Base-by-base conservation (phyloP, 2,888 invertebrate genomes). In the Leptinotarsa tumamoca region DNA sequence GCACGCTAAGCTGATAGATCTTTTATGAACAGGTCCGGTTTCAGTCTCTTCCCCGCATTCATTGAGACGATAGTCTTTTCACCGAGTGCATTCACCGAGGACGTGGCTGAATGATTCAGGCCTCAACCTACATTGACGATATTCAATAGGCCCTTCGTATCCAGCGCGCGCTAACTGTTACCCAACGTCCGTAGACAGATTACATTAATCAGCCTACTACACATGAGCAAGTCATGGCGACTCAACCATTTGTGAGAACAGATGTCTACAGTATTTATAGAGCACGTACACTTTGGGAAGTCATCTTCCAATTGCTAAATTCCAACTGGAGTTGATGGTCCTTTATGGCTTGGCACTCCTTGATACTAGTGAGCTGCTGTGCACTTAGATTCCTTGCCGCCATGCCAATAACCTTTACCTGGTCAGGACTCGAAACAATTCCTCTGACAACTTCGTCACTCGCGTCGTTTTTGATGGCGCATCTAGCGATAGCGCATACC, bases 1-100 rank as follows among this genome's bases (percentile, higher is more conserved):
- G 27, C 27, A 27, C 27, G 27, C 27, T 27, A 27, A 5, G 5
- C 27, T 27, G 27, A 27, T 27, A 27, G 27, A 27, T 5, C 5
- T 27, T 79, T 75, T 14, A 84, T 58, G 33, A 84, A 80, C 73
- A 85, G 80, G 69, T 72, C 75, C 21, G 72, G 76, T 83, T 83
- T 83, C 54, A 83, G 82, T 27, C 27, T 27, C 4, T 4, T 0
- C 4, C 27, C 4, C 27, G 4, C 27, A 27, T 27, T 68, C 68
- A 27, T 68, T 33, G 27, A 52, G 54, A 10, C 68, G 10, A 23
- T 52, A 1, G 1, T 33, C 68, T 33, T 68, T 52, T 10, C 5
- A 5, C 4, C 23, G 21, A 3, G 52, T 4, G n/a, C 68, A 68
- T 0, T 18, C 68, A 17, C 54, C 68, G 0, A 68, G 3, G 17